Base-by-base conservation (phyloP, 2,113 vertebrate genomes). In the Calcarius ornatus region DNA sequence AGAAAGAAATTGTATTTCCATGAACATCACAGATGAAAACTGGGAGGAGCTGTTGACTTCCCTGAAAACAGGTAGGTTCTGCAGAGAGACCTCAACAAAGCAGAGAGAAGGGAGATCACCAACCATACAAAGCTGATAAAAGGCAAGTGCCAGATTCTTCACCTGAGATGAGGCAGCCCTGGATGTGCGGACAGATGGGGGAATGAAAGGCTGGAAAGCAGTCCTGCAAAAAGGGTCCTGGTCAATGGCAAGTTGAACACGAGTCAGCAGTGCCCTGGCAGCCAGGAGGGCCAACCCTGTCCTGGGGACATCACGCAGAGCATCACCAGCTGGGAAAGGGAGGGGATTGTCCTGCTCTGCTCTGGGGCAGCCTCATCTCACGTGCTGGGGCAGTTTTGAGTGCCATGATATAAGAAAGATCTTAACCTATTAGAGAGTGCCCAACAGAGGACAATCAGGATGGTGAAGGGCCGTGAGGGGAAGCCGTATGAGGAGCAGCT, bases 321-420 rank as follows among this genome's bases (percentile, higher is more conserved):
- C 51, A 35, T 6, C 0, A 0, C 19, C 43, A 59, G 21, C 43
- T 0, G 0, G 21, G 35, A 6, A 35, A 66, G 21, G 11, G 43
- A 76, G 31, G 35, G 35, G 13, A 31, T 15, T 59, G 51, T 35
- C 16, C 43, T 0, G 0, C 20, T 59, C 71, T 66, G 42, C 4
- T 1, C 30, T 48, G 61, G 30, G 13, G 5, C 0, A 0, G 35
- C 35, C 51, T 37, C 51, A 66, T 9, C 71, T 66, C 5, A 0
- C 21, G 21, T 35, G 7, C 5, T 65, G 30, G 2, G 35, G 2
- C 31, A 42, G 17, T 6, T 21, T 25, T 30, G 6, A 7, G 5
- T 5, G 5, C 17, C 17, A 25, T 15, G 12, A 25, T 9, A 20
- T 19, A 42, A 30, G 11, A 15, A 47, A 40, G 31, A 50, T 10